Percentiles rank a stretch among this genome's conserved stretches.
Conservation (phyloP, 2,797 vertebrate genomes). For the Syndactyla subalaris region DNA sequence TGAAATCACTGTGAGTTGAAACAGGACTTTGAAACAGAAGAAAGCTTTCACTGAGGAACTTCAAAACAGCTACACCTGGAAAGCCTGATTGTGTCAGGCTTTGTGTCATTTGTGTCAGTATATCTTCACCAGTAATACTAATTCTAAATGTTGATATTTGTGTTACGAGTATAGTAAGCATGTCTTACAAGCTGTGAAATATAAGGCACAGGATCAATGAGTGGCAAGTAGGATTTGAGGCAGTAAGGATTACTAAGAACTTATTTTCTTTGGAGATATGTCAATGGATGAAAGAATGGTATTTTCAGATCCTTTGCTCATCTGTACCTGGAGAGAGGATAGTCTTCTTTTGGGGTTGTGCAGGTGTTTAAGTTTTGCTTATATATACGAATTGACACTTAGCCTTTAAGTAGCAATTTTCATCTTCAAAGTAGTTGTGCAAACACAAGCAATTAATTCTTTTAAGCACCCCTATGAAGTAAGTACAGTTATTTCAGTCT, state of each 20-base stretch:
- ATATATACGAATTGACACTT: not conserved
- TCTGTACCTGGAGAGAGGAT: not conserved
- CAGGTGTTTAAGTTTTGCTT: not conserved
- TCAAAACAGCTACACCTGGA: not conserved
- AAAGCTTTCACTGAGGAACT: not conserved
- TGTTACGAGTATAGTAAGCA: not conserved
- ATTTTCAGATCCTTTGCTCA: not conserved
- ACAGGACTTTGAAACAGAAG: not conserved
- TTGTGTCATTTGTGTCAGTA: not conserved
- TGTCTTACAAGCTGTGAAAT: not conserved
- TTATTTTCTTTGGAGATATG: not conserved
- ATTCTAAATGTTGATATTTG: not conserved
- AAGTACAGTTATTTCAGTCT: not conserved
- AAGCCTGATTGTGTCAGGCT: not conserved
- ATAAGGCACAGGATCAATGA: not conserved
- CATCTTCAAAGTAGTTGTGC: not conserved
- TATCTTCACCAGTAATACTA: not conserved
- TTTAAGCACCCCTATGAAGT: not conserved
- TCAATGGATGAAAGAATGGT: not conserved
- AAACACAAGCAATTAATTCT: not conserved
- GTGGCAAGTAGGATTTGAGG: not conserved
- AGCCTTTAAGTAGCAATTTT: not conserved
- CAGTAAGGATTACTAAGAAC: not conserved
- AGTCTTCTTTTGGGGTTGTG: not conserved
- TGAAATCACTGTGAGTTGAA: not conserved